phyloP scores from a whole-genome alignment of 2,113 vertebrate species.

The Aldabrachelys gigantea region DNA sequence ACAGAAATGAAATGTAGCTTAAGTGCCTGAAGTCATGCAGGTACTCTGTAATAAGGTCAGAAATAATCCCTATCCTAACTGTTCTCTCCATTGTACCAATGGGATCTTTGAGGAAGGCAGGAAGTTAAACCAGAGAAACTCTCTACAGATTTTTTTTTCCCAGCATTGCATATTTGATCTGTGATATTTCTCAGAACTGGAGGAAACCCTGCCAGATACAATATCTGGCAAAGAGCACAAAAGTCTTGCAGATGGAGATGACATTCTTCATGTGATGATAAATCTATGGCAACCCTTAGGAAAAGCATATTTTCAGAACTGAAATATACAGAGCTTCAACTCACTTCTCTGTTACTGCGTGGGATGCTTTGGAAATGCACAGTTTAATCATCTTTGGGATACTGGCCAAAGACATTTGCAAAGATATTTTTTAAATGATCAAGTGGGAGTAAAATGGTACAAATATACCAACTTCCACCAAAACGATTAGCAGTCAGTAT shows the following conservation, averaged over 20 bases:
- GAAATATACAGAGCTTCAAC: not conserved
- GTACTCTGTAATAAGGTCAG: not conserved
- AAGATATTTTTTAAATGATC: not conserved
- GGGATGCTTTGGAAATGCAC: conserved; percentile 62
- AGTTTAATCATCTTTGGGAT: conserved; percentile 71
- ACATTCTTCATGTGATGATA: conserved; percentile 1
- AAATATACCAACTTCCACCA: not conserved
- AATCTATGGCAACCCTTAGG: conserved; percentile 38
- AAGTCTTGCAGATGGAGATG: not conserved
- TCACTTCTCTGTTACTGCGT: conserved; percentile 57
- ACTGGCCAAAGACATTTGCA: conserved; percentile 62
- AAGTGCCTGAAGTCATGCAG: not conserved
- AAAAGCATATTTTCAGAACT: not conserved
- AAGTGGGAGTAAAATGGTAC: not conserved
- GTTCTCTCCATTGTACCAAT: not conserved
- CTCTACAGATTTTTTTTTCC: not conserved
- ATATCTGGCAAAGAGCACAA: not conserved
- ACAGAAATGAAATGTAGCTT: not conserved
- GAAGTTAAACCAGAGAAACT: not conserved
- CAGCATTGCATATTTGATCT: not conserved
- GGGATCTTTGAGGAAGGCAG: not conserved
- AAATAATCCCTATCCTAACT: accelerated
- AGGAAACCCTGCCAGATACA: not conserved
- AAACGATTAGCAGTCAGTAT: not conserved
- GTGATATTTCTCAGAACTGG: not conserved